A percentile compares a stretch with the other conserved stretches of the same genome.
Evolutionary conservation across 2,797 vertebrate species (phyloP).

Genomic region (Argyrosomus regius): DNA sequence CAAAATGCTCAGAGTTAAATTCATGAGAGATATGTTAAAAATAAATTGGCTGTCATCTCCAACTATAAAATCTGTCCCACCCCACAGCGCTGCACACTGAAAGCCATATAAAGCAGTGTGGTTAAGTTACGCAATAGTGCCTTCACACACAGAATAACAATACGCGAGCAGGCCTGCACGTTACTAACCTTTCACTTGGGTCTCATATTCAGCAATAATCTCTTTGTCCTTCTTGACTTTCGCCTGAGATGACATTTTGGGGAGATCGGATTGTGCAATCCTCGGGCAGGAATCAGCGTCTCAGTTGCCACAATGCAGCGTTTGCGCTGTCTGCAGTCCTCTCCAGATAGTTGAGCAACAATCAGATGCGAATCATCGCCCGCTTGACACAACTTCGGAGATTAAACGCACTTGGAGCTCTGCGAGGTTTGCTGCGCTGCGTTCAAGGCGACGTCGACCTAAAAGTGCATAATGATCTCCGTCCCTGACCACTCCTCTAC

Average conservation of each 20-base stretch:
- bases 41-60: conserved; percentile 24
- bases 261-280: conserved; percentile 68
- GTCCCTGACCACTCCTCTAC: conserved; percentile 65
- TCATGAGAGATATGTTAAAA: conserved; percentile 3
- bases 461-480: conserved; percentile 63
- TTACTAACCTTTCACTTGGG: conserved; percentile 94
- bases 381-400: conserved; percentile 65
- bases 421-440: conserved; percentile 53
- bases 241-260: conserved; percentile 91
- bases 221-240: conserved; percentile 98
- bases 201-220: conserved; percentile 95
- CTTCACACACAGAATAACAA: conserved; percentile 54
- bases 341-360: conserved; percentile 54
- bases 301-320: conserved; percentile 67
- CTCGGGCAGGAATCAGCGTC: conserved; percentile 68
- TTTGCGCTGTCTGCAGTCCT: conserved; percentile 55
- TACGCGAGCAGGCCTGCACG: conserved; percentile 49
- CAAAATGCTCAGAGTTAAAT: background rate
- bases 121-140: conserved; percentile 79
- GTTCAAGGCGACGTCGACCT: conserved; percentile 67
- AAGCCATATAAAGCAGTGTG: conserved; percentile 56
- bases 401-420: conserved; percentile 68
- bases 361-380: conserved; percentile 65
- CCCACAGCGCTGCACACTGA: conserved; percentile 51
- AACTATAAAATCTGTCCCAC: conserved; percentile 56